Conservation (phyloP, 2,113 vertebrate species). For the Lasiurus cinereus region DNA sequence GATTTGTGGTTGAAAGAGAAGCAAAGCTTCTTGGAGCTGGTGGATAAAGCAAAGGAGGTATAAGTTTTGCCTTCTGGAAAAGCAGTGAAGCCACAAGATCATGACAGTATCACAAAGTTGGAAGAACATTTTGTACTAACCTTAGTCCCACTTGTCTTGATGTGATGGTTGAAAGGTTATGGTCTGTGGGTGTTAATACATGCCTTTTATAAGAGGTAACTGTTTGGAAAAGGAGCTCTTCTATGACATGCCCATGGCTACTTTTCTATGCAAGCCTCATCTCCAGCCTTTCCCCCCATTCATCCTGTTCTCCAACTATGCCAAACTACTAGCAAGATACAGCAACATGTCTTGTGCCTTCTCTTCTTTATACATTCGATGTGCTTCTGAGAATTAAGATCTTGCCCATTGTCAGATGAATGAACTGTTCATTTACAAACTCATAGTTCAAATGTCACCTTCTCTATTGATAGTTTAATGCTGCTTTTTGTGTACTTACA, state of each 20-base stretch:
- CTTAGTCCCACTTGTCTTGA: neutral
- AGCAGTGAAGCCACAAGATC: neutral
- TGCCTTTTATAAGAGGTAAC: neutral
- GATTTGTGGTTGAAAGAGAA: conserved; percentile 12
- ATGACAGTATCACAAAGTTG: neutral
- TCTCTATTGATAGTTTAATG: neutral
- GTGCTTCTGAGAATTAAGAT: neutral
- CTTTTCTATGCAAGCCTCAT: neutral
- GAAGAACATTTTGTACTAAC: conserved; percentile 39
- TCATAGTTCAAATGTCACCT: neutral
- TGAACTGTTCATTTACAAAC: conserved; percentile 15
- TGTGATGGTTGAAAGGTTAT: conserved; percentile 14
- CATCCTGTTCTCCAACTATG: neutral
- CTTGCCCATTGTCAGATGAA: neutral
- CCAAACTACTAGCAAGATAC: too few species aligned
- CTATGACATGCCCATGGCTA: neutral
- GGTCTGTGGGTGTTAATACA: neutral
- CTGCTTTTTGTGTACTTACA: neutral
- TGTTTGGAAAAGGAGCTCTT: neutral
- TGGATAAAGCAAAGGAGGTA: neutral
- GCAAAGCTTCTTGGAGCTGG: neutral
- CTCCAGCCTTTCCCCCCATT: neutral
- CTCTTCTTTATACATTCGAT: neutral
- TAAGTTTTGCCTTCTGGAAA: neutral
- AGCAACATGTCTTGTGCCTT: neutral